Percentiles rank a stretch among this genome's conserved stretches.
phyloP scores from a whole-genome alignment of 2,888 invertebrate species.

The Drosophila heteroneura region DNA sequence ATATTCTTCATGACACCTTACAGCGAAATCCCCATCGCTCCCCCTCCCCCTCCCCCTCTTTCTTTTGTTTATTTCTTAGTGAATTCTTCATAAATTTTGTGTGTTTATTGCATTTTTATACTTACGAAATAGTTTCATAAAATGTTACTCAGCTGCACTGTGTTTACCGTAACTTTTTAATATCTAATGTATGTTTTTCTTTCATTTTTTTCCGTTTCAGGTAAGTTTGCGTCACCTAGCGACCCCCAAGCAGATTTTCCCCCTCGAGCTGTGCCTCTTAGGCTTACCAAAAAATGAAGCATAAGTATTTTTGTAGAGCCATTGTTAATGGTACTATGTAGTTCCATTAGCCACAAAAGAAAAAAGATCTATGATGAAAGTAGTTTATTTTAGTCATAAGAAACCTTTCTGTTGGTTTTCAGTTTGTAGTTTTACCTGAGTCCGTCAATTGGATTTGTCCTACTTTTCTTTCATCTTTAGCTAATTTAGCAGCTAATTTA shows the following conservation, averaged over 20 bases:
- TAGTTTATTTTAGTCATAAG: slow-evolving; percentile 1
- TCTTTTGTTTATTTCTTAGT: slow-evolving; percentile 40
- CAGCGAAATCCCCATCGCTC: background rate
- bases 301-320: slow-evolving; percentile 32
- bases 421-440: slow-evolving; percentile 3
- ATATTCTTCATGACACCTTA: background rate
- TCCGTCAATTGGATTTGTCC: background rate
- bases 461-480: background rate
- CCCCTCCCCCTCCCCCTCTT: background rate
- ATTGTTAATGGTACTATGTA: slow-evolving; percentile 11
- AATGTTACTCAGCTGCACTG: slow-evolving; percentile 29
- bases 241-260: background rate
- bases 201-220: slow-evolving; percentile 58
- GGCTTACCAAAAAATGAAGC: slow-evolving; percentile 3
- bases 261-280: background rate
- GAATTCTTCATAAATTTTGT: slow-evolving; percentile 78
- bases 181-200: slow-evolving; percentile 67
- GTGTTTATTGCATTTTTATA: slow-evolving; percentile 75
- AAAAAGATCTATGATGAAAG: slow-evolving; percentile 1
- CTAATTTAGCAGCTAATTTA: slow-evolving; percentile 31
- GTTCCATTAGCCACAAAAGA: slow-evolving; percentile 14
- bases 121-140: slow-evolving; percentile 53
- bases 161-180: slow-evolving; percentile 53
- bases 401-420: slow-evolving; percentile 6
- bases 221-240: slow-evolving; percentile 64